Conservation (phyloP, 2,888 invertebrate species). For the Globia sparganii region DNA sequence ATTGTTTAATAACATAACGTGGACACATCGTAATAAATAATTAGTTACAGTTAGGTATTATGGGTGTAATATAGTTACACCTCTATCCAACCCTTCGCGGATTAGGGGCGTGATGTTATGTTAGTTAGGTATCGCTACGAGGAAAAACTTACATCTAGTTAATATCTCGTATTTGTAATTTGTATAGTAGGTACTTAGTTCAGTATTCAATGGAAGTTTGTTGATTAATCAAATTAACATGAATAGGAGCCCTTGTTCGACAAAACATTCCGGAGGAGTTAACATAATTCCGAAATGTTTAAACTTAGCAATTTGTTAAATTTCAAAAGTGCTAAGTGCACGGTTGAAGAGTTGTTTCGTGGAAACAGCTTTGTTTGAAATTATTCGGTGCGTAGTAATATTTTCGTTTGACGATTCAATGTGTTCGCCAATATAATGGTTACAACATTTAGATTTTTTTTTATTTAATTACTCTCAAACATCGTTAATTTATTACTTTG, state of each 20-base stretch:
- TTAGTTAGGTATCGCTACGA: neutral
- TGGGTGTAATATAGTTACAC: neutral
- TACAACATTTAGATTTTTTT: too few species aligned
- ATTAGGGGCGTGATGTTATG: neutral
- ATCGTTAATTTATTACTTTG: neutral
- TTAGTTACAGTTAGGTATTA: neutral
- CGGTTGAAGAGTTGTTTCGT: slow-evolving; percentile 43
- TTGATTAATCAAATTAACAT: slow-evolving; percentile 27
- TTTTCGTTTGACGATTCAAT: too few species aligned
- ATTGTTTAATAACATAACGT: neutral
- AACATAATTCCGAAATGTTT: slow-evolving; percentile 39
- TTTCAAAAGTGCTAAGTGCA: slow-evolving; percentile 50
- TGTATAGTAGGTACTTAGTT: slow-evolving; percentile 9
- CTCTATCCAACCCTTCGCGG: too few species aligned
- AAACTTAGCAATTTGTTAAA: slow-evolving; percentile 56
- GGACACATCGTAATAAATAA: neutral
- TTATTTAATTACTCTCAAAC: neutral
- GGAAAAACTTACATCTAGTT: neutral
- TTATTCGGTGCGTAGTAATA: too few species aligned
- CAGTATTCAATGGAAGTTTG: slow-evolving; percentile 25
- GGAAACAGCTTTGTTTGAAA: slow-evolving; percentile 41
- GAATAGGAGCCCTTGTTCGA: slow-evolving; percentile 25
- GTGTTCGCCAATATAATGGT: too few species aligned
- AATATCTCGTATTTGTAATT: neutral
- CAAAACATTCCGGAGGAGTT: slow-evolving; percentile 34